A percentile compares a stretch with the other conserved stretches of the same genome.
phyloP scores from a whole-genome alignment of 2,113 vertebrate genomes.

The Trichechus manatus region DNA sequence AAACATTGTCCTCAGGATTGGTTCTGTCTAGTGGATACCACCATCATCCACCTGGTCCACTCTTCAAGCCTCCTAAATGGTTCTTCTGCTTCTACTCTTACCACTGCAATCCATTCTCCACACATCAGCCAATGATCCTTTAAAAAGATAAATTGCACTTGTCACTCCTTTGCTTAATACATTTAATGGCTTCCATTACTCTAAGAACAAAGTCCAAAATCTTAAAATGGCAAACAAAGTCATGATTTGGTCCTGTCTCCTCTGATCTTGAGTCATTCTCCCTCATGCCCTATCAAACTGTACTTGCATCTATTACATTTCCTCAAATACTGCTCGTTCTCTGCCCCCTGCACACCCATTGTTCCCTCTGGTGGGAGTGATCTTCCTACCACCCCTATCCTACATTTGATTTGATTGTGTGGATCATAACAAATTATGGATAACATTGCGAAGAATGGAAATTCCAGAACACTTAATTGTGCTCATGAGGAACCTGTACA shows the following conservation, averaged over 20 bases:
- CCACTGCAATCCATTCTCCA: no score
- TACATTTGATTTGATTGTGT: no score
- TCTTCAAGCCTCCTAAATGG: not conserved
- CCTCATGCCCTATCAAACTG: not conserved
- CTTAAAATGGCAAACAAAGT: not conserved
- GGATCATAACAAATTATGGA: no score
- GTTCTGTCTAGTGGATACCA: not conserved
- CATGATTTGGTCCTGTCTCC: not conserved
- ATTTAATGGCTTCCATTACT: not conserved
- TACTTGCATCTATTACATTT: not conserved
- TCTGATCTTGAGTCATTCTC: not conserved
- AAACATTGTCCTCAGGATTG: not conserved
- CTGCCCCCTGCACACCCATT: not conserved
- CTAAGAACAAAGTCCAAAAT: not conserved
- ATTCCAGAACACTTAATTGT: no score
- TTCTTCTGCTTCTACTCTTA: not conserved
- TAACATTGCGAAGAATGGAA: no score
- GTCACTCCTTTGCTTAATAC: not conserved
- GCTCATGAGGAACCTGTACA: no score
- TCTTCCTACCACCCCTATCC: no score
- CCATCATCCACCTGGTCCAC: no score
- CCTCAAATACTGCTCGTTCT: not conserved
- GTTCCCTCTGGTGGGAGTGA: not conserved
- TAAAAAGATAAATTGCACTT: not conserved
- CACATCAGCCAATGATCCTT: not conserved